A percentile compares a stretch with the other conserved stretches of the same genome.
phyloP scores from a whole-genome alignment of 2,888 invertebrate species.

The Watsonalla binaria region DNA sequence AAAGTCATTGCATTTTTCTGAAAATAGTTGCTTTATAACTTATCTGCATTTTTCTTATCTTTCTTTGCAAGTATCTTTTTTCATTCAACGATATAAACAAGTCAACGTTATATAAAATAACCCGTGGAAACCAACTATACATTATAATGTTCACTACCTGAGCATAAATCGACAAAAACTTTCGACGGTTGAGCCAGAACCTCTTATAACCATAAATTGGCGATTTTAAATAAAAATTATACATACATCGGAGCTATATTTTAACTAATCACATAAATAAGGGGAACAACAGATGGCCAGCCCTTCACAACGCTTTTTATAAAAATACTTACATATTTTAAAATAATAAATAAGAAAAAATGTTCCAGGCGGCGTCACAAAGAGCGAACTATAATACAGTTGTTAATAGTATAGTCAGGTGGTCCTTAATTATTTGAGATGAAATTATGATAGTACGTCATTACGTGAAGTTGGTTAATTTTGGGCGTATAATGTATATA shows the following conservation, averaged over 20 bases:
- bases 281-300: conserved; percentile 61
- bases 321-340: conserved; percentile 59
- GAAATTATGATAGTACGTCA: conserved; percentile 69
- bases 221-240: conserved; percentile 66
- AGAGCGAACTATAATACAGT: conserved; percentile 48
- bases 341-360: conserved; percentile 61
- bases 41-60: too few species aligned
- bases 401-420: conserved; percentile 56
- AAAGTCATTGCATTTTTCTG: too few species aligned
- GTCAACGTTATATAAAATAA: neutral
- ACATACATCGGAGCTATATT: conserved; percentile 47
- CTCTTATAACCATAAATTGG: conserved; percentile 65
- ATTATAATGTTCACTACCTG: conserved; percentile 1
- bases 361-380: conserved; percentile 58
- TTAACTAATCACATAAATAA: conserved; percentile 71
- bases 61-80: neutral
- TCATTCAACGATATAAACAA: neutral
- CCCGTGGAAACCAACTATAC: neutral
- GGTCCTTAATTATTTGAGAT: conserved; percentile 69
- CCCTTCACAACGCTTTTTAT: conserved; percentile 51
- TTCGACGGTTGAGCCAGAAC: conserved; percentile 26
- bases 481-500: conserved; percentile 43
- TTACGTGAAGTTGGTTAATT: conserved; percentile 49
- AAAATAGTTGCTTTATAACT: too few species aligned
- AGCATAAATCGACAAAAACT: conserved; percentile 24